A percentile compares a stretch with the other conserved stretches of the same genome.
phyloP scores from a whole-genome alignment of 37 sponge, comb jelly and placozoan genomes.

The Bolinopsis microptera region DNA sequence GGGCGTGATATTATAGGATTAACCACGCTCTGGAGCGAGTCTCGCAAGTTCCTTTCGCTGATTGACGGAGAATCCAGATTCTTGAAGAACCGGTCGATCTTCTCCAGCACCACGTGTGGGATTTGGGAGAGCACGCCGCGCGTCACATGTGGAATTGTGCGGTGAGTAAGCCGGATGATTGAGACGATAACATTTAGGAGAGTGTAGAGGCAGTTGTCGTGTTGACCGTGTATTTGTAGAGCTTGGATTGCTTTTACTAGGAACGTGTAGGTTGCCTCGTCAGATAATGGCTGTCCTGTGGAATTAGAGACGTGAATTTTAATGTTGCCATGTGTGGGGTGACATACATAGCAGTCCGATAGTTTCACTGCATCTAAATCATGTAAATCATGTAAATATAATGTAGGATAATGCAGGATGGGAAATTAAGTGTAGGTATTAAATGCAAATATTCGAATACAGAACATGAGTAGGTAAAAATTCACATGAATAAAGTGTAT shows the following conservation, averaged over 20 bases:
- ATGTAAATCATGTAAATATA: too few relatives aligned
- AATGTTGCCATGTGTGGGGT: too few relatives aligned
- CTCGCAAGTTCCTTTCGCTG: conserved; percentile 34
- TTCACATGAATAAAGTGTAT: too few relatives aligned
- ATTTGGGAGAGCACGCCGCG: conserved; percentile 41
- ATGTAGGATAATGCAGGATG: too few relatives aligned
- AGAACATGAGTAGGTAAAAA: too few relatives aligned
- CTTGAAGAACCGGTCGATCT: conserved; percentile 48
- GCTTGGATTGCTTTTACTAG: conserved; percentile 53
- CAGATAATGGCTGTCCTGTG: conserved; percentile 20
- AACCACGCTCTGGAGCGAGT: conserved; percentile 16
- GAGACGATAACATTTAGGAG: conserved; percentile 50
- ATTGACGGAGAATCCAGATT: background rate
- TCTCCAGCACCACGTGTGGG: conserved; percentile 14
- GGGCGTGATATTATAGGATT: conserved; percentile 55
- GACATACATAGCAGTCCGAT: too few relatives aligned
- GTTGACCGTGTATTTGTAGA: conserved; percentile 46
- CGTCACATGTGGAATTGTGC: conserved; percentile 25
- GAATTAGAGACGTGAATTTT: background rate
- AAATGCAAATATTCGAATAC: too few relatives aligned
- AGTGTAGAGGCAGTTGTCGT: conserved; percentile 65
- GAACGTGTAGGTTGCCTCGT: conserved; percentile 31
- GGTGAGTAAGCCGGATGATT: conserved; percentile 36
- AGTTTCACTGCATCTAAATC: too few relatives aligned
- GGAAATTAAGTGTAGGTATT: too few relatives aligned